phyloP scores from a whole-genome alignment of 1,140 invertebrate genomes.

The Glomeris maerens region DNA sequence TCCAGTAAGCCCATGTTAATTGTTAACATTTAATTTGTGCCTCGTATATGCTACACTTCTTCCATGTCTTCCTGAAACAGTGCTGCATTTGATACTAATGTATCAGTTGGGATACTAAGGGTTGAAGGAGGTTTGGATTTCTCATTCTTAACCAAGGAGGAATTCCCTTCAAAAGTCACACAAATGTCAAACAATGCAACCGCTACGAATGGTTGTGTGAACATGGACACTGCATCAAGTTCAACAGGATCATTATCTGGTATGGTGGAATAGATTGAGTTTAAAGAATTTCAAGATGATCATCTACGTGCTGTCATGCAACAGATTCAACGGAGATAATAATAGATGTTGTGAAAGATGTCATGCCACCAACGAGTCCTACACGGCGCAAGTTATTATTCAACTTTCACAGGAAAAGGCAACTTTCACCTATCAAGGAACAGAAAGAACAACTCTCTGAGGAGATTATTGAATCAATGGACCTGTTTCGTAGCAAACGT shows the following conservation, averaged over 20 bases:
- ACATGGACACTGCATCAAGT: too few species aligned
- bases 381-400: too few species aligned
- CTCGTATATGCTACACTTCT: neutral
- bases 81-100: slow-evolving; percentile 40
- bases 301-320: neutral
- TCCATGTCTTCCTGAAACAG: slow-evolving; percentile 27
- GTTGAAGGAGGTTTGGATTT: slow-evolving; percentile 34
- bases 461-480: slow-evolving; percentile 24
- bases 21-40: neutral
- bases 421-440: too few species aligned
- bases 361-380: too few species aligned
- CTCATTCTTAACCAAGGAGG: neutral
- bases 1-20: slow-evolving; percentile 31
- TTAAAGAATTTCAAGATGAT: too few species aligned
- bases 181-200: too few species aligned
- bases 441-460: neutral
- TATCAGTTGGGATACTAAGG: slow-evolving; percentile 39
- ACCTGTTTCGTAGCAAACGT: slow-evolving; percentile 33
- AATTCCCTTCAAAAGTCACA: too few species aligned
- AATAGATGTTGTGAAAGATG: too few species aligned
- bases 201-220: too few species aligned
- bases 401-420: too few species aligned
- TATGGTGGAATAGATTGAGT: too few species aligned
- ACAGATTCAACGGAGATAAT: neutral
- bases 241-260: too few species aligned